Evolutionary conservation across 2,113 vertebrate genomes (phyloP).

Genomic region (Thymallus thymallus): DNA sequence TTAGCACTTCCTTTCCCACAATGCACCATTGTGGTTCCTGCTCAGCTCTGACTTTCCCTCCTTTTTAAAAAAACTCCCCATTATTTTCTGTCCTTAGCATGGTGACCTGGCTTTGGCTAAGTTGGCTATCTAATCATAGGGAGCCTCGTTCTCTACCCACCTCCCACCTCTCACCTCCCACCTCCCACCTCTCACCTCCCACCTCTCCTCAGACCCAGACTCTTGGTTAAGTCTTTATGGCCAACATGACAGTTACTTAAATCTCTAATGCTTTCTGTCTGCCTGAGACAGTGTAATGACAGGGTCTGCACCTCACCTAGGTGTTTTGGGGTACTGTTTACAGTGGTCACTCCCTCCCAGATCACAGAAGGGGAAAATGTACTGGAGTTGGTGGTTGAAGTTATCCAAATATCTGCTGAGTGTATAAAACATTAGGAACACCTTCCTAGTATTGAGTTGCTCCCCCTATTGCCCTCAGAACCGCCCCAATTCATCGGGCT

Average conservation of each 20-base stretch:
- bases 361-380: neutral
- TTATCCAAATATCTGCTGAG: neutral
- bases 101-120: neutral
- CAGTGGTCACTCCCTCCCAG: conserved; percentile 26
- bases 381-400: conserved; percentile 8
- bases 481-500: too few relatives aligned
- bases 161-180: conserved; percentile 26
- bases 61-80: neutral
- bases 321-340: conserved; percentile 31
- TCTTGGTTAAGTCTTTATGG: conserved; percentile 36
- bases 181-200: conserved; percentile 38
- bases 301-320: conserved; percentile 47
- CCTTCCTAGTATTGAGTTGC: too few relatives aligned
- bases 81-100: neutral
- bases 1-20: neutral
- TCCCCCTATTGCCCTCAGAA: too few relatives aligned
- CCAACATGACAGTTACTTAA: conserved; percentile 44
- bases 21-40: neutral
- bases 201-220: conserved; percentile 31
- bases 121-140: neutral
- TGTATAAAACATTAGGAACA: too few relatives aligned
- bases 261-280: conserved; percentile 51
- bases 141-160: conserved; percentile 17
- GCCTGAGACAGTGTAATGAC: conserved; percentile 59
- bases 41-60: neutral